Conservation (phyloP, 2,888 invertebrate genomes). For the Argynnis bischoffii region DNA sequence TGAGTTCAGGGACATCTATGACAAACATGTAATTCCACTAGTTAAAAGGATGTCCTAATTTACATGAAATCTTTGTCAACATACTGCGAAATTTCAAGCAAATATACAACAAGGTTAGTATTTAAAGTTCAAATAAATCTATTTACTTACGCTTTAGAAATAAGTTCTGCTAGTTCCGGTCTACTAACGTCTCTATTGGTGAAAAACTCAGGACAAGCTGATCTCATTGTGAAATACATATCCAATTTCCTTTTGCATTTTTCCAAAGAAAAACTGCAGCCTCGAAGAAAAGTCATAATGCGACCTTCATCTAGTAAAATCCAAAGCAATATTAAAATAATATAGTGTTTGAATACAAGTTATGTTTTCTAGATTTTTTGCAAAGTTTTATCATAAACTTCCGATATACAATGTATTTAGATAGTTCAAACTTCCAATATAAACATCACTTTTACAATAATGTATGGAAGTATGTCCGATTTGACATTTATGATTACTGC, state of each 20-base stretch:
- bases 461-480: too few relatives aligned
- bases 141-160: slow-evolving; percentile 83
- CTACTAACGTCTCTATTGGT: slow-evolving; percentile 86
- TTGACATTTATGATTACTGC: too few relatives aligned
- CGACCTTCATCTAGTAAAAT: slow-evolving; percentile 83
- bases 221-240: slow-evolving; percentile 93
- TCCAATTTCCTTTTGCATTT: slow-evolving; percentile 90
- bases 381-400: too few relatives aligned
- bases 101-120: background rate
- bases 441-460: too few relatives aligned
- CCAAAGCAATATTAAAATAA: too few relatives aligned
- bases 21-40: too few relatives aligned
- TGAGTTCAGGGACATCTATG: too few relatives aligned
- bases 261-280: slow-evolving; percentile 89
- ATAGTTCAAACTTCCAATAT: too few relatives aligned
- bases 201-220: slow-evolving; percentile 91
- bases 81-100: background rate
- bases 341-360: too few relatives aligned
- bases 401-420: too few relatives aligned
- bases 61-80: background rate
- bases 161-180: slow-evolving; percentile 83
- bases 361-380: too few relatives aligned
- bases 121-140: background rate
- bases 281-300: slow-evolving; percentile 87
- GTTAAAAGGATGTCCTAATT: too few relatives aligned